phyloP scores from a whole-genome alignment of 1,140 invertebrate species.

The Cydia pomonella region DNA sequence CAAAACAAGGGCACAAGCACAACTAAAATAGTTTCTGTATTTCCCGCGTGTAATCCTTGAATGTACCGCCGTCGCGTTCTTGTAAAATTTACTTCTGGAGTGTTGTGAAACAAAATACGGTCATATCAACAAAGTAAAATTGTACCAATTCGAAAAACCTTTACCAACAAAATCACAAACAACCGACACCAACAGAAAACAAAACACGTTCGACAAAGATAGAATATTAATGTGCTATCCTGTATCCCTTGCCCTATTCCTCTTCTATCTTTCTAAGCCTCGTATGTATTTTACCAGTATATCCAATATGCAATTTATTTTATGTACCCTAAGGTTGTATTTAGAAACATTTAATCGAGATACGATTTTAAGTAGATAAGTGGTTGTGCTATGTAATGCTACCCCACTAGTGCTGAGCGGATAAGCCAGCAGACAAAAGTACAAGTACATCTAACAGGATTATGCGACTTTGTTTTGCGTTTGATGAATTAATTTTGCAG shows the following conservation, averaged over 20 bases:
- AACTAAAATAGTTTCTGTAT: too few species aligned
- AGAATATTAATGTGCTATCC: slow-evolving; percentile 64
- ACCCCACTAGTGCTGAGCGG: slow-evolving; percentile 42
- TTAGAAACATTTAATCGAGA: not conserved
- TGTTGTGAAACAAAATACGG: not conserved
- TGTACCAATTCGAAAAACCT: slow-evolving; percentile 27
- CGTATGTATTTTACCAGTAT: not conserved
- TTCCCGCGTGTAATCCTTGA: too few species aligned
- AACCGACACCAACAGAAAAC: slow-evolving; percentile 45
- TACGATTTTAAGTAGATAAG: not conserved
- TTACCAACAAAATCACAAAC: slow-evolving; percentile 48
- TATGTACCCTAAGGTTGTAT: not conserved
- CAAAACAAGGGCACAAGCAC: too few species aligned
- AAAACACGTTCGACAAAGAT: slow-evolving; percentile 62
- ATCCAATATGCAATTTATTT: not conserved
- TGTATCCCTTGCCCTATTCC: slow-evolving; percentile 33
- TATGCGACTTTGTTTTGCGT: slow-evolving; percentile 52
- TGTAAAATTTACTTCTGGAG: too few species aligned
- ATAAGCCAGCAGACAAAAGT: slow-evolving; percentile 49
- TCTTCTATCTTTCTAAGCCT: slow-evolving; percentile 42
- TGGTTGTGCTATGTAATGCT: slow-evolving; percentile 27
- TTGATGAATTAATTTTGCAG: slow-evolving; percentile 44
- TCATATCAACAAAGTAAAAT: not conserved
- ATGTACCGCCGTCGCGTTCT: too few species aligned
- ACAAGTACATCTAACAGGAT: slow-evolving; percentile 54